phyloP scores from a whole-genome alignment of 2,888 invertebrate genomes.

The Seladonia tumulorum region DNA sequence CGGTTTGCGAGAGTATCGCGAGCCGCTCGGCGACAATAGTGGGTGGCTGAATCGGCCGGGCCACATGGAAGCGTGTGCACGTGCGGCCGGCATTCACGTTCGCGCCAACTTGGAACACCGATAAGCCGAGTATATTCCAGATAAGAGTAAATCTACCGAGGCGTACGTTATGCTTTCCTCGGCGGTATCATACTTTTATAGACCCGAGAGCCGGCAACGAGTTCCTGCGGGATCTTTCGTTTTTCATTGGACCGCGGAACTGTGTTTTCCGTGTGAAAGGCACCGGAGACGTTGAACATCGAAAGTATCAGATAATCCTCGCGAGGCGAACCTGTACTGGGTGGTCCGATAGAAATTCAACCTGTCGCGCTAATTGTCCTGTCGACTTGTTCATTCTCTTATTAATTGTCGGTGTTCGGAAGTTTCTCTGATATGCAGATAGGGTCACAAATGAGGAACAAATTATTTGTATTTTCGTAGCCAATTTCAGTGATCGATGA shows the following conservation, averaged over 20 bases:
- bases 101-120: slow-evolving; percentile 52
- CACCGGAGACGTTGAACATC: slow-evolving; percentile 20
- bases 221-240: slow-evolving; percentile 15
- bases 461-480: no score
- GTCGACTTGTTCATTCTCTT: no score
- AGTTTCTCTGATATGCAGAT: no score
- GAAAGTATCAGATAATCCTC: slow-evolving; percentile 34
- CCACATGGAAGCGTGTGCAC: slow-evolving; percentile 39
- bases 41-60: slow-evolving; percentile 59
- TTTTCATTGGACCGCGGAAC: background rate
- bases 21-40: slow-evolving; percentile 56
- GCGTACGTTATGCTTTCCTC: slow-evolving; percentile 22
- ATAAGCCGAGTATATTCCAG: slow-evolving; percentile 53
- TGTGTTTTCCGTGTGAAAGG: slow-evolving; percentile 29
- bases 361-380: no score
- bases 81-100: slow-evolving; percentile 48
- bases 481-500: no score
- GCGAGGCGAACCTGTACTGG: slow-evolving; percentile 30
- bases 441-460: no score
- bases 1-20: slow-evolving; percentile 42
- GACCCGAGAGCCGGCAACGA: slow-evolving; percentile 12
- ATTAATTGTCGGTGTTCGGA: no score
- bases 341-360: background rate
- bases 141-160: slow-evolving; percentile 57
- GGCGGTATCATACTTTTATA: slow-evolving; percentile 16